Base-by-base conservation (phyloP, 2,888 invertebrate genomes). In the Pegoplata infirma region DNA sequence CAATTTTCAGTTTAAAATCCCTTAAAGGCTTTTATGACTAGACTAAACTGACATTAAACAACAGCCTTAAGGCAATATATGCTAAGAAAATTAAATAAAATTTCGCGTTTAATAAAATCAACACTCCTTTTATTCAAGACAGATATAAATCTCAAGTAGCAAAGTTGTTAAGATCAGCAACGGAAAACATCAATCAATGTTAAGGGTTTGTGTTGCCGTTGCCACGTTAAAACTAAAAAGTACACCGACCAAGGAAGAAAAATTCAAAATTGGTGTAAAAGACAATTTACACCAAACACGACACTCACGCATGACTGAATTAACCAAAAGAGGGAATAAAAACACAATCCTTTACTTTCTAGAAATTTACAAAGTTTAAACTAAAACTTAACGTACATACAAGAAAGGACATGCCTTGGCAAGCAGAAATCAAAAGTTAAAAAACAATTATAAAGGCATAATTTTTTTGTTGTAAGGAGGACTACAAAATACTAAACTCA, bases 61-160 rank as follows among this genome's bases (percentile, higher is more conserved):
- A 16, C 47, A 44, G 58, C 53, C 59, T 53, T 56, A 66, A 75
- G 67, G n/a, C 36, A 40, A n/a, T 1, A 73, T 66, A 40, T 36
- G 76, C 76, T 80, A 72, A 59, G 81, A 81, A 86, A 86, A 86
- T 86, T 85, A 85, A 86, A 86, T 85, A 85, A 85, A 84, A 86
- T 83, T 79, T 84, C 82, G 83, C 85, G 81, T 72, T 76, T 76
- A 79, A 79, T 75, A 71, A 67, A 76, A 79, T 76, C 56, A 79
- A 79, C 71, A 71, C 75, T 67, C 14, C 61, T 44, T 61, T 55
- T 16, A 49, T 14, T 32, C 14, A 23, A 19, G 17, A 46, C 40
- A 46, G 32, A 46, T 66, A 67, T 59, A 53, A 69, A 69, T 17
- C 63, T 28, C 14, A 63, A 69, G 63, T 51, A 47, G 32, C 44